Base-by-base conservation (phyloP, 2,113 vertebrate genomes). In the Dicerorhinus sumatrensis region DNA sequence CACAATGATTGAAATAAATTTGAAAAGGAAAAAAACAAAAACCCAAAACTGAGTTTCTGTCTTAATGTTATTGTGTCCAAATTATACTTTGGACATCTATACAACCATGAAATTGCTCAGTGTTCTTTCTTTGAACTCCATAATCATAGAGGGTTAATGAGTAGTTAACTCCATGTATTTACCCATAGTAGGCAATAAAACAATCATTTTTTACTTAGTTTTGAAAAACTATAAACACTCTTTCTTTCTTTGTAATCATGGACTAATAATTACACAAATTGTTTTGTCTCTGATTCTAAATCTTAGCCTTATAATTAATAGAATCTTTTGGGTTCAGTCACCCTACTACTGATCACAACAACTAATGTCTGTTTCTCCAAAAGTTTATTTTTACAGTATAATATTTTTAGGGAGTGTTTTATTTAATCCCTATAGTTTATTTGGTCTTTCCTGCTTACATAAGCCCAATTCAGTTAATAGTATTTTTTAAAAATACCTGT, bases 141-240 rank as follows among this genome's bases (percentile, higher is more conserved):
- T 89, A 89, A 84, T 70, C 17, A 48, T 21, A 14, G 23, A 79
- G 17, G 10, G 16, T 62, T 79, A 85, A 46, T 39, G 6, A 80
- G 5, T 58, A 67, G 36, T 65, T 12, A 63, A 69, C 2, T 89
- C 25, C 33, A 23, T 72, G 36, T 33, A 31, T 39, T 86, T 48
- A 80, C 29, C 62, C 23, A 73, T 69, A 42, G 20, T 25, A 83
- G 20, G 21, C 62, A 86, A 63, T 86, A 31, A 93, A 85, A 70
- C 36, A 62, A 67, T 82, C 8, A 56, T 62, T 84, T 91, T 67
- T 95, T 62, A 82, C 14, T 77, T 62, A n/a, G 10, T 65, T 87
- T 86, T 31, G 23, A 62, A 93, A 90, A 95, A 33, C 31, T 51
- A n/a, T 63, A 86, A 89, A 72, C 42, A 91, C 36, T 60, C n/a